These are phyloP conservation scores for Nannobrachium achirus DNA, from an alignment of 2,113 vertebrate genomes.

Conservation along the genomic window DNA sequence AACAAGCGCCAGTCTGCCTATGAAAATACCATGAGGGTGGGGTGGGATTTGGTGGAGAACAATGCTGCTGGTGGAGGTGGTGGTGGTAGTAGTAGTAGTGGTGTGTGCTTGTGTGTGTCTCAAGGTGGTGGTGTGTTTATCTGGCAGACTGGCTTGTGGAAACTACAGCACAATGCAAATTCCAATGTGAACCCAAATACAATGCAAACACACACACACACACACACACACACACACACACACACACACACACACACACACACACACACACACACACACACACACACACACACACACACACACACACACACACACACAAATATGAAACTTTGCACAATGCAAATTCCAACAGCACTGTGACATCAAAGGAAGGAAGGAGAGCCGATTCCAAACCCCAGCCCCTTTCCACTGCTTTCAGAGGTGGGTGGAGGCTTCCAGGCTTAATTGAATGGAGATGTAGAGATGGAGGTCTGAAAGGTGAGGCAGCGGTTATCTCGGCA, in stretches of 20 bases:
- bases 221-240: too few species aligned
- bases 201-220: too few species aligned
- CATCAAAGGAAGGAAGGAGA: slow-evolving; percentile 42
- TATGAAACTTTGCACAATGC: slow-evolving; percentile 21
- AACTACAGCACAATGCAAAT: slow-evolving; percentile 35
- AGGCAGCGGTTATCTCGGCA: slow-evolving; percentile 5
- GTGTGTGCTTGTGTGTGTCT: too few species aligned
- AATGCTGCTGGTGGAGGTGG: too few species aligned
- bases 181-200: background rate
- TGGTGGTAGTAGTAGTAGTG: background rate
- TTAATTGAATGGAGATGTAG: too few species aligned
- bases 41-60: background rate
- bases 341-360: slow-evolving; percentile 41
- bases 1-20: background rate
- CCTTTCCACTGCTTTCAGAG: slow-evolving; percentile 7
- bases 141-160: background rate
- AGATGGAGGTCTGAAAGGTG: slow-evolving; percentile 3
- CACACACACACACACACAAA: too few species aligned
- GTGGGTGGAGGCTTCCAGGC: too few species aligned
- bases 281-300: too few species aligned
- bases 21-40: too few species aligned
- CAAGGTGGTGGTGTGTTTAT: too few species aligned
- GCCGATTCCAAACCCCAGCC: background rate
- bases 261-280: too few species aligned
- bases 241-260: too few species aligned